Evolutionary conservation across 2,888 invertebrate genomes (phyloP).

Genomic region (Dione vanillae): DNA sequence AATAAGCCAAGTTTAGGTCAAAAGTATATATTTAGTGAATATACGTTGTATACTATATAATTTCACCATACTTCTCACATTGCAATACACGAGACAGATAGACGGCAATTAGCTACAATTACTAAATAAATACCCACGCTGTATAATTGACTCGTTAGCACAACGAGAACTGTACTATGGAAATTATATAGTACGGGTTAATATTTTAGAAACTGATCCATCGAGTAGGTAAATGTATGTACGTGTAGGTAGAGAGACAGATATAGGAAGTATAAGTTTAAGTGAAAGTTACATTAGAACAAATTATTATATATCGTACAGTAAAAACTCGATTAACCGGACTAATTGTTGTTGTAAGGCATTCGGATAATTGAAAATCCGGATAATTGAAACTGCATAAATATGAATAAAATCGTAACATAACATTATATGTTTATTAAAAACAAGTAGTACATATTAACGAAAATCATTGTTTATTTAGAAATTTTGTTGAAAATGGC

Average conservation of each 20-base stretch:
- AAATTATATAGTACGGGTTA: slow-evolving; percentile 35
- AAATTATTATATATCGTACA: neutral
- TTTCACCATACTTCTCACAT: slow-evolving; percentile 40
- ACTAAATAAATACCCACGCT: slow-evolving; percentile 60
- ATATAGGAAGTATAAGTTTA: neutral
- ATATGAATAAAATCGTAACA: too few species aligned
- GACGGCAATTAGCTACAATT: slow-evolving; percentile 54
- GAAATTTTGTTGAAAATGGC: too few species aligned
- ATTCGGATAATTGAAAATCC: too few species aligned
- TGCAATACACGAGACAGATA: slow-evolving; percentile 36
- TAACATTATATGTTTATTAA: too few species aligned
- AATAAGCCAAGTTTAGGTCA: neutral
- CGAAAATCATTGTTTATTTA: too few species aligned
- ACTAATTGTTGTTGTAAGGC: too few species aligned
- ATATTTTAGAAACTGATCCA: slow-evolving; percentile 26
- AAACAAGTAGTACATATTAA: too few species aligned
- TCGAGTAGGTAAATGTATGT: neutral
- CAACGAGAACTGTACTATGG: slow-evolving; percentile 24
- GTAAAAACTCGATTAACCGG: too few species aligned
- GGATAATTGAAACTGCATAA: too few species aligned
- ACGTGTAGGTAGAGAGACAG: neutral
- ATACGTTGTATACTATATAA: neutral
- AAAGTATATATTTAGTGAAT: neutral
- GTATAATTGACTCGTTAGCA: slow-evolving; percentile 68
- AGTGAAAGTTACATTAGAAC: neutral